These are phyloP conservation scores for Leptonema lineaticorne DNA, from an alignment of 1,140 invertebrate genomes.

Conservation along the genomic window DNA sequence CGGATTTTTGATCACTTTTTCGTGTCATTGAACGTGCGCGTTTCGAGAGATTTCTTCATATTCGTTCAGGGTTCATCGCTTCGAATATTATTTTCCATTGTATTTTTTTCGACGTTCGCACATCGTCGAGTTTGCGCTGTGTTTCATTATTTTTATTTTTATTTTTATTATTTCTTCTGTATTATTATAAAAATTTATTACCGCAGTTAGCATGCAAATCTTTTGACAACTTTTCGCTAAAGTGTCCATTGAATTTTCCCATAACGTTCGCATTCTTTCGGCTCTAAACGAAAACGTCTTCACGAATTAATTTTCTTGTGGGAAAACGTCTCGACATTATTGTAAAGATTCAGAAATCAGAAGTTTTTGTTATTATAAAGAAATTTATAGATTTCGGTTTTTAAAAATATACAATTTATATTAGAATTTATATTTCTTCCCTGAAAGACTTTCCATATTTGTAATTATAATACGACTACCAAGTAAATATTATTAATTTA, in stretches of 20 bases:
- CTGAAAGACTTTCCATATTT: too few species aligned
- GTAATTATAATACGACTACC: too few species aligned
- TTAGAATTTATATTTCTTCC: too few species aligned
- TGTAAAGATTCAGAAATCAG: too few species aligned
- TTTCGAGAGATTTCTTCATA: not conserved
- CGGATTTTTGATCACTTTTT: not conserved
- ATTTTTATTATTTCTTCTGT: too few species aligned
- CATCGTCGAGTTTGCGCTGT: not conserved
- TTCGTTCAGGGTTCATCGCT: not conserved
- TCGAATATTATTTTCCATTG: slow-evolving; percentile 5
- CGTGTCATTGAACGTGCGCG: not conserved
- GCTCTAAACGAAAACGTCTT: not conserved
- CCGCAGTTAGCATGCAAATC: not conserved
- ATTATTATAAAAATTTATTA: not conserved
- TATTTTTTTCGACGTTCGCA: not conserved
- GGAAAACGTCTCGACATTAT: too few species aligned
- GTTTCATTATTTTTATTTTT: too few species aligned
- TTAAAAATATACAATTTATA: too few species aligned
- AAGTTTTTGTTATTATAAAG: too few species aligned
- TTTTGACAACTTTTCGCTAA: not conserved
- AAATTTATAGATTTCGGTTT: too few species aligned
- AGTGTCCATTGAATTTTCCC: not conserved
- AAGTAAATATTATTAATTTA: too few species aligned
- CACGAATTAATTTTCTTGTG: too few species aligned
- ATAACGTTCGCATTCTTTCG: not conserved